Conservation (phyloP, 1,140 invertebrate species). For the Choristoneura fumiferana region DNA sequence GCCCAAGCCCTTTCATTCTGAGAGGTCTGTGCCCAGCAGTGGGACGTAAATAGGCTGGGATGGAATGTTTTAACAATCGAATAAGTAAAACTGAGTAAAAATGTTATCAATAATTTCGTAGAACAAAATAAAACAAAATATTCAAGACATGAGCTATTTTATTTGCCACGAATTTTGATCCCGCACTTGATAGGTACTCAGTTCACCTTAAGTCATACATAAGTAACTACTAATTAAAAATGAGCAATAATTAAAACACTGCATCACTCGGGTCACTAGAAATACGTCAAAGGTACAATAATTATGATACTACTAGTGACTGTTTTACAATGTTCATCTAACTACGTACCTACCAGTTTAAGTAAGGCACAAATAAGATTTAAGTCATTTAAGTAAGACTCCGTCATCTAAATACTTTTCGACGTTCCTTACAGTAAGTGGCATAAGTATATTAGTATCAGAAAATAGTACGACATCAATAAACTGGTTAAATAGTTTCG, state of each 20-base stretch:
- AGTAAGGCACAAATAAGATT: constrained; percentile 22
- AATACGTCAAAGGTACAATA: constrained; percentile 11
- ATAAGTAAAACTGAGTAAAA: not conserved
- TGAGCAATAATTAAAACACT: constrained; percentile 18
- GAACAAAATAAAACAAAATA: constrained; percentile 16
- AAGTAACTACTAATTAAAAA: constrained; percentile 14
- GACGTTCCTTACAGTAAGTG: not conserved
- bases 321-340: not conserved
- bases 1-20: too few species aligned
- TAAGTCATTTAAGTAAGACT: not conserved
- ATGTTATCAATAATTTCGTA: not conserved
- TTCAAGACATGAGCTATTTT: constrained; percentile 29
- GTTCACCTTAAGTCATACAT: constrained; percentile 7
- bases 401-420: not conserved
- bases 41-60: too few species aligned
- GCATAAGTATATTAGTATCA: constrained; percentile 14
- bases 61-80: too few species aligned
- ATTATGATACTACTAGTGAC: not conserved
- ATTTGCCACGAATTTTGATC: constrained; percentile 31
- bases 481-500: not conserved
- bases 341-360: constrained; percentile 12
- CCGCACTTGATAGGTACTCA: constrained; percentile 20
- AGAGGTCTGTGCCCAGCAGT: too few species aligned
- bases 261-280: constrained; percentile 19
- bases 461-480: constrained; percentile 15